Conservation (phyloP, 2,113 vertebrate genomes). For the Xiphias gladius region DNA sequence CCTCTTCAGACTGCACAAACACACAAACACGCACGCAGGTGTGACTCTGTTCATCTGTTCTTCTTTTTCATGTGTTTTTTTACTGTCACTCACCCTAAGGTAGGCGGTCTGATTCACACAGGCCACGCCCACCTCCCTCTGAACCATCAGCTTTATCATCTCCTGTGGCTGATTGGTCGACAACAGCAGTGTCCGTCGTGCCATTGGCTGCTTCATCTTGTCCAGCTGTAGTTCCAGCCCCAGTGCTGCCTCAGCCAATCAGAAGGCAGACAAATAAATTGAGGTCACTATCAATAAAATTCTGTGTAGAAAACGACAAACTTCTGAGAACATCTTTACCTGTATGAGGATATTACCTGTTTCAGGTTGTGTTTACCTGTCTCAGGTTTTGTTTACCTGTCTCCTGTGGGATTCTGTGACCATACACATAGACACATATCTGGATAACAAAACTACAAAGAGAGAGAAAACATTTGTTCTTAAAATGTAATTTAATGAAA, state of each 20-base stretch:
- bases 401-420: slow-evolving; percentile 40
- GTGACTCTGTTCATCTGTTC: background rate
- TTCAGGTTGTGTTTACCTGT: background rate
- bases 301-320: background rate
- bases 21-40: background rate
- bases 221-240: slow-evolving; percentile 43
- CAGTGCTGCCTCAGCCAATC: slow-evolving; percentile 25
- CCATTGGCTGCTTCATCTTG: slow-evolving; percentile 38
- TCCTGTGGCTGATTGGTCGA: slow-evolving; percentile 33
- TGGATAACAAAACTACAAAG: slow-evolving; percentile 25
- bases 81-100: slow-evolving; percentile 39
- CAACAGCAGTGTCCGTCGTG: slow-evolving; percentile 34
- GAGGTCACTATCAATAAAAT: background rate
- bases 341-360: background rate
- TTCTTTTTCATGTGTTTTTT: background rate
- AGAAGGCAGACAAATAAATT: background rate
- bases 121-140: slow-evolving; percentile 23
- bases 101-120: slow-evolving; percentile 35
- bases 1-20: slow-evolving; percentile 33
- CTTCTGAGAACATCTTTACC: too few relatives aligned
- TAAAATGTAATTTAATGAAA: background rate
- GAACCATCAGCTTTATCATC: background rate
- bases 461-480: background rate
- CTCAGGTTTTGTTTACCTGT: slow-evolving; percentile 31
- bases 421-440: slow-evolving; percentile 29